A percentile compares a stretch with the other conserved stretches of the same genome.
Conservation (phyloP, 2,888 invertebrate genomes). For the Mesochorus sp. region DNA sequence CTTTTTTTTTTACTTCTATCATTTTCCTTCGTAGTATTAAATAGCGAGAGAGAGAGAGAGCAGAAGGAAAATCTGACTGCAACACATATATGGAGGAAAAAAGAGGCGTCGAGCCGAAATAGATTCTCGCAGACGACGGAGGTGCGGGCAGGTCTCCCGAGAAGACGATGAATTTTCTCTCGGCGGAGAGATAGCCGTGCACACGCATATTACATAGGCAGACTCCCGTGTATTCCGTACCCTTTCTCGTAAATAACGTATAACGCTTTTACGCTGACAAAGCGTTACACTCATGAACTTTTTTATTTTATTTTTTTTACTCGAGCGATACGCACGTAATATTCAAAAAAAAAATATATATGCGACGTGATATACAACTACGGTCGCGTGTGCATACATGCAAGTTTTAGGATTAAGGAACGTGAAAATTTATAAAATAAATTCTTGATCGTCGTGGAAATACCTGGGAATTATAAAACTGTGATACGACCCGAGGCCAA, state of each 20-base stretch:
- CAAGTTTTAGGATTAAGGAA: background rate
- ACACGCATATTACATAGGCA: background rate
- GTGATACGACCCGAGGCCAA: background rate
- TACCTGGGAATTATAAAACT: background rate
- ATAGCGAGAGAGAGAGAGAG: background rate
- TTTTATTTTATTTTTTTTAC: background rate
- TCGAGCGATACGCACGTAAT: background rate
- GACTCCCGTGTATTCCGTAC: background rate
- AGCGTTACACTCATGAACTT: background rate
- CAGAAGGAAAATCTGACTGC: constrained; percentile 24
- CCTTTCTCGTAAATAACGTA: background rate
- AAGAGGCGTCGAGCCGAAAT: constrained; percentile 52
- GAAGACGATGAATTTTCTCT: constrained; percentile 20
- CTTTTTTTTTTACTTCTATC: no score
- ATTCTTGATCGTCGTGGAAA: no score
- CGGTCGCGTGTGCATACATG: background rate
- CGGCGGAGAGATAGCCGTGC: background rate
- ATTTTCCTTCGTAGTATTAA: background rate
- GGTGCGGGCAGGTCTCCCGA: background rate
- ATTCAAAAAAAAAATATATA: background rate
- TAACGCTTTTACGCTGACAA: constrained; percentile 32
- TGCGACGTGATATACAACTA: background rate
- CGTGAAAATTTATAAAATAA: background rate
- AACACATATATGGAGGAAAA: no score
- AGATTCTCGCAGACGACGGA: constrained; percentile 37